Percentiles rank a stretch among this genome's conserved stretches.
Conservation (phyloP, 2,888 invertebrate genomes). For the Megastigmus dorsalis region DNA sequence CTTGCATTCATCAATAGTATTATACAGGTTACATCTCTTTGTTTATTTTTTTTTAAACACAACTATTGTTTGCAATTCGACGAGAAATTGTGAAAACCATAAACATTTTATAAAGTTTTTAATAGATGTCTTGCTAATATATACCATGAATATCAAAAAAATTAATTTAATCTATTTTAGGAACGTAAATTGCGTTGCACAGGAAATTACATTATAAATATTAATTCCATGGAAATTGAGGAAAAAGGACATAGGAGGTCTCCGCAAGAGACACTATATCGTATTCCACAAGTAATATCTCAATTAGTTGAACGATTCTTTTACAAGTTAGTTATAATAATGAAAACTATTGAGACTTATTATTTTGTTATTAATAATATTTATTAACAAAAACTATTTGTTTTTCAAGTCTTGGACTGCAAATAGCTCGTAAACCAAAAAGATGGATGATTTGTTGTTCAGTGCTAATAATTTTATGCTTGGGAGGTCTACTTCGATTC, state of each 20-base stretch:
- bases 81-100: no score
- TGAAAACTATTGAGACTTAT: background rate
- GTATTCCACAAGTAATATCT: constrained; percentile 66
- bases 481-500: constrained; percentile 80
- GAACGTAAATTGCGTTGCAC: constrained; percentile 16
- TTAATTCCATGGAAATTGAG: constrained; percentile 54
- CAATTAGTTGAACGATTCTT: constrained; percentile 65
- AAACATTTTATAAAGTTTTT: no score
- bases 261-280: constrained; percentile 55
- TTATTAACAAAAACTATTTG: background rate
- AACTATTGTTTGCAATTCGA: background rate
- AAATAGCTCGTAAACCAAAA: constrained; percentile 79
- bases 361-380: background rate
- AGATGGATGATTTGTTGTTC: constrained; percentile 78
- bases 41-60: constrained; percentile 12
- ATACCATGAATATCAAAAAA: background rate
- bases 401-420: constrained; percentile 77
- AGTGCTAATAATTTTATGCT: constrained; percentile 77
- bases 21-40: constrained; percentile 25
- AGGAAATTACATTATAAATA: constrained; percentile 9
- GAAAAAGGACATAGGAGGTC: constrained; percentile 47
- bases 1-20: background rate
- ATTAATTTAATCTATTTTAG: constrained; percentile 10
- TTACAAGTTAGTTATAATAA: constrained; percentile 62
- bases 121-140: no score